Evolutionary conservation across 2,113 vertebrate genomes (phyloP), one percentile per base, ranked within the genome.

Genomic region (Hydropotes inermis): DNA sequence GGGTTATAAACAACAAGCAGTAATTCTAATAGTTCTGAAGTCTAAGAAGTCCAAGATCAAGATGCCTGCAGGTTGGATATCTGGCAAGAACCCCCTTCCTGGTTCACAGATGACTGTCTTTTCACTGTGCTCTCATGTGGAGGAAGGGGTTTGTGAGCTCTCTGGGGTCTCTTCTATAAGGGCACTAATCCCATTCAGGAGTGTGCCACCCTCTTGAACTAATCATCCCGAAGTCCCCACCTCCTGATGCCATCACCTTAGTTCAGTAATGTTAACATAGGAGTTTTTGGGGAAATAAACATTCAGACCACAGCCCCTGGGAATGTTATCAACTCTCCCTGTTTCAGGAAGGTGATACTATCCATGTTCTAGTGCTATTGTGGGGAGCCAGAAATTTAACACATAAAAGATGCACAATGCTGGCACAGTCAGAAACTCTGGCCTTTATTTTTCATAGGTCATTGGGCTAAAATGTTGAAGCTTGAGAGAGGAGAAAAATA

Each of bases 301-400:
- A 19, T 23, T 78, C 33, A 54, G 57, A 27, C 27, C 19, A 4
- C 2, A 33, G 70, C 14, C 23, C n/a, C 36, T n/a, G 47, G 39
- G 54, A 14, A 15, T 25, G 28, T 43, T 6, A 33, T 21, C 8
- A 19, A 28, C 13, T 19, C 39, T 55, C 25, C 61, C 19, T 21
- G 16, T 11, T 17, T 25, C 17, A 30, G 45, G 12, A 7, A 6
- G 15, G 8, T 9, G 64, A 27, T 2, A 2, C 28, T 4, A 0
- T 25, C 27, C 2, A 2, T 16, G 5, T 45, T 27, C 7, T 4
- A 30, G 33, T 16, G 47, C 27, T 60, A 3, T 3, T 3, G 10
- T 14, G 67, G 54, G 28, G 82, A 15, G 33, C 27, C 11, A 0
- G 12, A 2, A 27, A 15, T 21, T 3, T 1, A 58, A 12, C 33